Evolutionary conservation across 2,113 vertebrate genomes (phyloP), one percentile per base, ranked within the genome.

Genomic region (Cichladusa arquata): DNA sequence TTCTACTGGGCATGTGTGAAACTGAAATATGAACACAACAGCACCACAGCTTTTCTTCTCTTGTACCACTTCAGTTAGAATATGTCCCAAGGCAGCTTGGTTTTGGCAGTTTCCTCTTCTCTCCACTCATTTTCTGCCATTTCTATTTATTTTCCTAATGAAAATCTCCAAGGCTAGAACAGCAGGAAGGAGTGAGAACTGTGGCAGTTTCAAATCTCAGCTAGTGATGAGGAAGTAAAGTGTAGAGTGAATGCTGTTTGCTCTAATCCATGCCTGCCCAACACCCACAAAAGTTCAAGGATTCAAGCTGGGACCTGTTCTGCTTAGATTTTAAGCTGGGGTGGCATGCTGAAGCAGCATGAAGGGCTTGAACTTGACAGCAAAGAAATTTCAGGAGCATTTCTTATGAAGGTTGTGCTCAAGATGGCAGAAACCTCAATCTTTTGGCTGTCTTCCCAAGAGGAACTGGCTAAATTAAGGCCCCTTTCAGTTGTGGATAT

Each of bases 401-500:
- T 88, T 95, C 67, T 93, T 78, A 44, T 14, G 72, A 90, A 78
- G 36, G 53, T 74, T 96, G 61, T 86, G 51, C 61, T 94, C 80
- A 93, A 92, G 85, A 97, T 90, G 90, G 85, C 72, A 96, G 82
- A 96, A 96, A 96, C 86, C 94, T 96, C 94, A 97, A 73, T 80
- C 50, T 90, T 90, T 86, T 95, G 96, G 93, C 93, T 5, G 6
- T 84, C 82, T 93, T 96, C 92, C 94, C 88, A 79, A 95, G 82
- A 88, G 94, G 94, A 97, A 96, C 93, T 86, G 72, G 74, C 86
- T 96, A 95, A 95, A 97, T 96, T 92, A 95, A 96, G 92, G 72
- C 76, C 57, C 73, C n/a, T 96, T 95, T 95, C 93, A 81, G 72
- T 78, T 96, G 88, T 96, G 94, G 88, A 90, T 96, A 94, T 78